Evolutionary conservation across 1,140 invertebrate species (phyloP), one percentile per base, ranked within the genome.

Genomic region (Hirudo medicinalis): DNA sequence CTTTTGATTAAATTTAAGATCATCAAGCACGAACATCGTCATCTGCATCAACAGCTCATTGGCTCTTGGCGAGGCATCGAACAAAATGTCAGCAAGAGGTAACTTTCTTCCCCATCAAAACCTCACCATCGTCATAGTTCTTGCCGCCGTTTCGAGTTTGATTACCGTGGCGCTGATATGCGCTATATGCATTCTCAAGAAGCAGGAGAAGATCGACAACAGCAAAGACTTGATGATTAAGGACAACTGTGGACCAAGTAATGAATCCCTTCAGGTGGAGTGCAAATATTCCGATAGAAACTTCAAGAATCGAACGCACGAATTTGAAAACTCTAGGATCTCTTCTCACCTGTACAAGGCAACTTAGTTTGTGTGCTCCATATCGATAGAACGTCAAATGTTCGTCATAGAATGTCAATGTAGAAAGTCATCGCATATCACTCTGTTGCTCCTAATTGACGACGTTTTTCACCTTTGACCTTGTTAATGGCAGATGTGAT

Each of bases 51-150:
- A 73, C 54, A 40, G 40, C 9, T 73, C 72, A 8, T 43, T 73
- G 8, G 19, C 32, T 0, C 68, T 70, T 40, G n/a, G 54, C 17
- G 9, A 60, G 2, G 67, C 20, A 19, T 69, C 67, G n/a, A 49
- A 6, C 25, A 20, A 17, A 27, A 43, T 32, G 29, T 53, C 54
- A 19, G 29, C 32, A 54, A 25, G 22, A 53, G 72, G 19, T 19
- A 25, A 67, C n/a, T 32, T 71, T 6, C 29, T 71, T 43, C 25
- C 43, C 29, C 32, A 69, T 17, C 63, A 71, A 8, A 74, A 74
- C 22, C 54, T 74, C 22, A 71, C 54, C 63, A 74, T 74, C 57
- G 73, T 74, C 70, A 69, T 74, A 32, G 54, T 70, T 6, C 49
- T 74, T 15, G 70, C 73, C 19, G 49, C 49, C 29, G 69, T 71